Conservation (phyloP, 2,888 invertebrate species). For the Drosophila pegasa region DNA sequence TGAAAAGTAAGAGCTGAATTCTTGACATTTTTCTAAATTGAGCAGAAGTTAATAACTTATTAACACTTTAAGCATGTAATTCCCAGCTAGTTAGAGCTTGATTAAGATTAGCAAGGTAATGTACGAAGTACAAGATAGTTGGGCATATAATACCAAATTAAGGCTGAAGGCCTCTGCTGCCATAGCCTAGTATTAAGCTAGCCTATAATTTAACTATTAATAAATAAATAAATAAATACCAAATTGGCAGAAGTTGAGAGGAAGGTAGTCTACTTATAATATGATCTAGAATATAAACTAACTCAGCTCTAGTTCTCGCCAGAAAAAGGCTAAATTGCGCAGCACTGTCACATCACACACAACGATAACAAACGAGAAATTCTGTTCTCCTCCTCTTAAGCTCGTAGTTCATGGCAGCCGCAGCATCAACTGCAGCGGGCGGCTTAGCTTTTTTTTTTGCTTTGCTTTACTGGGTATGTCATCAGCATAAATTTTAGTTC, state of each 20-base stretch:
- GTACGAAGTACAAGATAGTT: too few relatives aligned
- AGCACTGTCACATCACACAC: background rate
- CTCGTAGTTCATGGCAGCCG: background rate
- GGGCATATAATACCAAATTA: background rate
- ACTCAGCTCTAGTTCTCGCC: background rate
- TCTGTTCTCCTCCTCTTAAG: background rate
- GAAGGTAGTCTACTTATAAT: background rate
- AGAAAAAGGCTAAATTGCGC: background rate
- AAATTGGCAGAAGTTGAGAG: background rate
- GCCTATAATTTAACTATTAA: too few relatives aligned
- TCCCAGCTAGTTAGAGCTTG: too few relatives aligned
- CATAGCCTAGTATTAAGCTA: too few relatives aligned
- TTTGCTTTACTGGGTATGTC: conserved; percentile 61
- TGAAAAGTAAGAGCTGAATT: too few relatives aligned
- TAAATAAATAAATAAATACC: too few relatives aligned
- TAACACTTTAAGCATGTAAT: background rate
- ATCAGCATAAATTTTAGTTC: conserved; percentile 78
- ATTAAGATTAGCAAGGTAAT: too few relatives aligned
- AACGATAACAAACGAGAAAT: conserved; percentile 3
- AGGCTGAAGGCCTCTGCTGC: too few relatives aligned
- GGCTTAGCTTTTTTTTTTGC: conserved; percentile 8
- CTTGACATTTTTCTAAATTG: fast-evolving
- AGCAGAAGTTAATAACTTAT: background rate
- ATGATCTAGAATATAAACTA: too few relatives aligned
- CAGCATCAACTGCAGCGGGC: conserved; percentile 21